Conservation (phyloP, 2,888 invertebrate species). For the Brachypalpus laphriformis region DNA sequence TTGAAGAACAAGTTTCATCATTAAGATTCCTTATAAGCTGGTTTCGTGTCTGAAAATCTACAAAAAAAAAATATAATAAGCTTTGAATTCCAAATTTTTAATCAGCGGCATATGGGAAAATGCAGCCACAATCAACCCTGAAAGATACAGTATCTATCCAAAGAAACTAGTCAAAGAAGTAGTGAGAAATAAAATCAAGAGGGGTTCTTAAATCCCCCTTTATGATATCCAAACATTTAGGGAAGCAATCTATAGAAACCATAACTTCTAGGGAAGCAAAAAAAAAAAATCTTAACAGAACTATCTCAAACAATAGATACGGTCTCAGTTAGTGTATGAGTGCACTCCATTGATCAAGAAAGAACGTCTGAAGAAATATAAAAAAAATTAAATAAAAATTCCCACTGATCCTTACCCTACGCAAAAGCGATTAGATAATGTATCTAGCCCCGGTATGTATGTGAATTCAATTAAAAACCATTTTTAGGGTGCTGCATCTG, state of each 20-base stretch:
- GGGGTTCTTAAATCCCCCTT: constrained; percentile 3
- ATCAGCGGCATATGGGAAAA: neutral
- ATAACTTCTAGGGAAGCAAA: constrained; percentile 16
- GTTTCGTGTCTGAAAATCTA: constrained; percentile 6
- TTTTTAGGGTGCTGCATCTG: constrained; percentile 54
- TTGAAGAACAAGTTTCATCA: constrained; percentile 55
- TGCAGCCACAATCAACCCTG: neutral
- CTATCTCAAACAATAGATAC: constrained; percentile 44
- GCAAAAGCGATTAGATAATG: constrained; percentile 65
- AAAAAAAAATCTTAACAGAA: constrained; percentile 42
- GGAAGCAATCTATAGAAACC: constrained; percentile 1
- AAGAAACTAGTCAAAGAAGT: neutral
- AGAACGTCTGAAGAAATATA: constrained; percentile 10
- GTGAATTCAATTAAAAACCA: constrained; percentile 58
- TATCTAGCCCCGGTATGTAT: constrained; percentile 51
- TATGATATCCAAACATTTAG: neutral
- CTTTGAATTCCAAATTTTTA: neutral
- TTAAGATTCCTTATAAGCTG: constrained; percentile 26
- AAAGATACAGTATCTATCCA: neutral
- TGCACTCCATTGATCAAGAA: neutral
- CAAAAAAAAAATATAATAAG: constrained; percentile 8
- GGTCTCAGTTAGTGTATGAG: neutral
- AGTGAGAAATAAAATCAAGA: neutral
- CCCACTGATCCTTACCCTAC: constrained; percentile 67
- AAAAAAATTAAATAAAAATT: constrained; percentile 26